Evolutionary conservation across 2,888 invertebrate species (phyloP).

Genomic region (Morpho achilles): DNA sequence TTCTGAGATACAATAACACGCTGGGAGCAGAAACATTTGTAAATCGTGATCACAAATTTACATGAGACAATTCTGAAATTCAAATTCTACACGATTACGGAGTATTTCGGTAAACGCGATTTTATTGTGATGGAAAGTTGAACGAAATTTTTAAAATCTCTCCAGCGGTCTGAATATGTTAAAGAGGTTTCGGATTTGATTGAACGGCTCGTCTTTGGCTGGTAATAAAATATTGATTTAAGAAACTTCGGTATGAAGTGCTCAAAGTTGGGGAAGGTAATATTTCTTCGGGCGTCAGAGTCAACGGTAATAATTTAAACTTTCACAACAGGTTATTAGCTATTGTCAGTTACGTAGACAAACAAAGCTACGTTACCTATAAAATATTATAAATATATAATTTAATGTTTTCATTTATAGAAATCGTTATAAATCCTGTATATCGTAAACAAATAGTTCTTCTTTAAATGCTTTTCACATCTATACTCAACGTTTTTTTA

Average conservation of each 20-base stretch:
- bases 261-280: slow-evolving; percentile 48
- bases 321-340: slow-evolving; percentile 35
- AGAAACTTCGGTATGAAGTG: slow-evolving; percentile 30
- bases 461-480: too few relatives aligned
- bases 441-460: too few relatives aligned
- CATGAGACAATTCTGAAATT: slow-evolving; percentile 28
- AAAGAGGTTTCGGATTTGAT: slow-evolving; percentile 29
- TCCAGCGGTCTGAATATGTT: slow-evolving; percentile 14
- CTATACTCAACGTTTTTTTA: too few relatives aligned
- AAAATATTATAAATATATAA: too few relatives aligned
- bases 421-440: too few relatives aligned
- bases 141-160: slow-evolving; percentile 25
- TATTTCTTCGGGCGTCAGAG: slow-evolving; percentile 63
- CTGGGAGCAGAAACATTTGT: slow-evolving; percentile 20
- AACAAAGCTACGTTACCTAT: too few relatives aligned
- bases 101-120: slow-evolving; percentile 24
- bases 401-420: too few relatives aligned
- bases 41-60: slow-evolving; percentile 24
- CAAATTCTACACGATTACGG: slow-evolving; percentile 27
- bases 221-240: slow-evolving; percentile 35
- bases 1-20: slow-evolving; percentile 10
- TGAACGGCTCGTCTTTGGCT: slow-evolving; percentile 26
- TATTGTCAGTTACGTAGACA: slow-evolving; percentile 23
- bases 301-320: slow-evolving; percentile 61
- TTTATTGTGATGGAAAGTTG: slow-evolving; percentile 26